These are phyloP conservation scores for Podargus strigoides DNA, from an alignment of 2,797 vertebrate species.

Conservation along the genomic window DNA sequence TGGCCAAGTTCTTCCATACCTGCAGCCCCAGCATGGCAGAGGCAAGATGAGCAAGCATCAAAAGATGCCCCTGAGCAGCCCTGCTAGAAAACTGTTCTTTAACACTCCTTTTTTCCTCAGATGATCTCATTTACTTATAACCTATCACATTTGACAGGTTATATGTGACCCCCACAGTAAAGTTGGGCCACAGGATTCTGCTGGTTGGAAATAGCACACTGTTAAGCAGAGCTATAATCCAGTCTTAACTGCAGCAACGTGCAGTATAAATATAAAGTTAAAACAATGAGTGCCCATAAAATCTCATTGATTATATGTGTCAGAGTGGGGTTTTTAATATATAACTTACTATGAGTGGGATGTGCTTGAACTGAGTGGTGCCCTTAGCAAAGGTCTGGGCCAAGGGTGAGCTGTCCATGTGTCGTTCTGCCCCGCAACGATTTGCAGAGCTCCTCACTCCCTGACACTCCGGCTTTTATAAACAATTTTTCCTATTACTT, in stretches of 20 bases:
- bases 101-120: neutral
- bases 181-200: neutral
- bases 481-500: neutral
- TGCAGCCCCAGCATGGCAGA: neutral
- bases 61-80: neutral
- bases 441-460: neutral
- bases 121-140: neutral
- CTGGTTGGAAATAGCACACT: neutral
- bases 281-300: neutral
- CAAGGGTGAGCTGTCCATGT: accelerated
- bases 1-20: too few species aligned
- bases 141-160: neutral
- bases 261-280: neutral
- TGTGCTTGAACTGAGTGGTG: neutral
- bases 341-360: neutral
- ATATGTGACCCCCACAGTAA: neutral
- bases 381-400: neutral
- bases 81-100: neutral
- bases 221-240: neutral
- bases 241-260: neutral
- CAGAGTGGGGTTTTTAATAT: neutral
- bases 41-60: neutral
- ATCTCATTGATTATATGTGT: accelerated
- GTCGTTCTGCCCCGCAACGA: neutral
- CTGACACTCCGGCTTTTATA: neutral